Percentiles rank a stretch among this genome's conserved stretches.
Conservation (phyloP, 2,888 invertebrate genomes). For the Lycophotia porphyrea region DNA sequence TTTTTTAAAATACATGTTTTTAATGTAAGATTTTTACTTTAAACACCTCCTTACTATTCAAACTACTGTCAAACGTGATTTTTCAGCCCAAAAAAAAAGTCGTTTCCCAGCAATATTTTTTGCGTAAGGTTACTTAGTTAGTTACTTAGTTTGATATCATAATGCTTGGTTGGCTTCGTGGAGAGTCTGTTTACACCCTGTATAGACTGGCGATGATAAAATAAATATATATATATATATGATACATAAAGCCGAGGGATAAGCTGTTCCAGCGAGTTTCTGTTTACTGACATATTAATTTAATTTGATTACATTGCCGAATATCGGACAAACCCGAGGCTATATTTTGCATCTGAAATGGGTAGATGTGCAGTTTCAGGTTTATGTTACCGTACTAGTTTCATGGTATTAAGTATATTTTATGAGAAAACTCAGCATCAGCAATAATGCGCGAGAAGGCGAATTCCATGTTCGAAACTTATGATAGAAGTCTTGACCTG, state of each 20-base stretch:
- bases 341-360: slow-evolving; percentile 36
- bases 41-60: no score
- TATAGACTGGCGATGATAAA: slow-evolving; percentile 51
- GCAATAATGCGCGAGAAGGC: background rate
- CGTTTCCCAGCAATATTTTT: no score
- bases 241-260: slow-evolving; percentile 50
- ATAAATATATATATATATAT: slow-evolving; percentile 64
- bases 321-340: slow-evolving; percentile 41
- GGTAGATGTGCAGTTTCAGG: slow-evolving; percentile 12
- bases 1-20: no score
- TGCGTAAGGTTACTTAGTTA: no score
- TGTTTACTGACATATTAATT: slow-evolving; percentile 57
- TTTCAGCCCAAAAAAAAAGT: no score
- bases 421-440: slow-evolving; percentile 2
- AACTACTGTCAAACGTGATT: no score
- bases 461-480: slow-evolving; percentile 6
- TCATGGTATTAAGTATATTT: slow-evolving; percentile 9
- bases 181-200: no score
- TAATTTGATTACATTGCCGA: slow-evolving; percentile 49
- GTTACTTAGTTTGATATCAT: no score
- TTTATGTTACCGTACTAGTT: background rate
- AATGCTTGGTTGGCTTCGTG: no score
- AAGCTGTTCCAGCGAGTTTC: slow-evolving; percentile 46
- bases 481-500: slow-evolving; percentile 1
- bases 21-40: no score